phyloP scores from a whole-genome alignment of 1,140 invertebrate genomes.

The Agraylea sexmaculata region DNA sequence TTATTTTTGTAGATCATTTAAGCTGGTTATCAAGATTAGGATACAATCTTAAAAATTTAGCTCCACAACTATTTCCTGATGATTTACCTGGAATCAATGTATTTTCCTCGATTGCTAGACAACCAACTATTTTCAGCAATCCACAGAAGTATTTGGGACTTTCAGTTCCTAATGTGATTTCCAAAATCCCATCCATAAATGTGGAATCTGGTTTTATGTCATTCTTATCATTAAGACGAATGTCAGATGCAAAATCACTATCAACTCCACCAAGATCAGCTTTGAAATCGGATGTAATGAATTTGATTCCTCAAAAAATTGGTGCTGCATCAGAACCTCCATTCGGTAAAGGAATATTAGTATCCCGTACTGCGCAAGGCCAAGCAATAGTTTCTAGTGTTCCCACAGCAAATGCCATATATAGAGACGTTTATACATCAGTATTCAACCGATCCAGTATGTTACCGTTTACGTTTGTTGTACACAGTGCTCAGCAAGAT shows the following conservation, averaged over 20 bases:
- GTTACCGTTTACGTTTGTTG: slow-evolving; percentile 77
- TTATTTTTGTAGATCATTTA: slow-evolving; percentile 56
- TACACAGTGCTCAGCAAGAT: slow-evolving; percentile 80
- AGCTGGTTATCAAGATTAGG: slow-evolving; percentile 75
- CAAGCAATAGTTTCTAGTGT: slow-evolving; percentile 77
- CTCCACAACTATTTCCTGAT: slow-evolving; percentile 68
- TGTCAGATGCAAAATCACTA: slow-evolving; percentile 56
- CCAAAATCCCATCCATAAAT: slow-evolving; percentile 44
- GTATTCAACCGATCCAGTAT: slow-evolving; percentile 87
- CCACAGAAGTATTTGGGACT: slow-evolving; percentile 35
- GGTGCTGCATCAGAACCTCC: slow-evolving; percentile 71
- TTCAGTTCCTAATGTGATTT: slow-evolving; percentile 35
- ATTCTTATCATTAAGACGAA: slow-evolving; percentile 59
- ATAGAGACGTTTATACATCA: slow-evolving; percentile 84
- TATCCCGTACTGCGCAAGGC: slow-evolving; percentile 65
- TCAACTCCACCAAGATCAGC: slow-evolving; percentile 62
- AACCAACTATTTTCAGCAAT: slow-evolving; percentile 46
- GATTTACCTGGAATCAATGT: slow-evolving; percentile 48
- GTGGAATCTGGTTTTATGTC: slow-evolving; percentile 71
- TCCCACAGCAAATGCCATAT: slow-evolving; percentile 75
- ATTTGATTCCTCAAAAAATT: slow-evolving; percentile 55
- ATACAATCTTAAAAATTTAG: slow-evolving; percentile 73
- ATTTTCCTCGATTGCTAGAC: slow-evolving; percentile 44
- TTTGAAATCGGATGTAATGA: slow-evolving; percentile 59
- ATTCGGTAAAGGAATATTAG: slow-evolving; percentile 81